Base-by-base conservation (phyloP, 2,888 invertebrate genomes). In the Idaea dimidiata region DNA sequence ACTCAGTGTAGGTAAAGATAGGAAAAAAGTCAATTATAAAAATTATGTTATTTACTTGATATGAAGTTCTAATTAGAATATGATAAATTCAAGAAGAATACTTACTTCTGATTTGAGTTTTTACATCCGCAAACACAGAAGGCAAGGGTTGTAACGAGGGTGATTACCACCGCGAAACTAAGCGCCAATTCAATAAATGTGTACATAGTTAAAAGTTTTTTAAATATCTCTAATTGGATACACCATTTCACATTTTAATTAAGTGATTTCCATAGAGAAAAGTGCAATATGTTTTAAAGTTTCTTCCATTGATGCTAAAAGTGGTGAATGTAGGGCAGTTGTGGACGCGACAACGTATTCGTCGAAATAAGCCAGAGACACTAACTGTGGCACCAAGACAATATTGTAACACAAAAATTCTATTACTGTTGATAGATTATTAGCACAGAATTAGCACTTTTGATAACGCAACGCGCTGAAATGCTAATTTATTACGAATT, bases 91-190 rank as follows among this genome's bases (percentile, higher is more conserved):
- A 59, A 33, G 24, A 24, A 54, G 31, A 17, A 60, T 61, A 90
- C 93, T 94, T 92, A 96, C 96, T 96, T 96, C 81, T 95, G 95
- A 78, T 95, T 94, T 75, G 94, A 95, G 77, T 95, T 95, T 77
- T 95, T 94, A 87, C 96, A 96, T 82, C 95, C 94, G 83, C 96
- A 96, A 71, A 96, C 94, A 85, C 96, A 96, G 72, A 94, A 94
- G 67, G 94, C 93, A 70, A 96, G 88, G 77, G 93, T 75, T 83
- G 93, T 78, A 83, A 89, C 77, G 63, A 93, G 88, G 77, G 89
- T 87, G 75, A 85, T 80, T 59, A 91, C 84, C 80, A 89, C 87
- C 81, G 87, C 92, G 69, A 90, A 78, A 81, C 88, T 88, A 61
- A 93, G 68, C 75, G 81, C 87, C 74, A 91, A 80, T 77, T 93